Percentiles rank a stretch among this genome's conserved stretches.
phyloP scores from a whole-genome alignment of 2,888 invertebrate species.

The Augochlorella aurata region DNA sequence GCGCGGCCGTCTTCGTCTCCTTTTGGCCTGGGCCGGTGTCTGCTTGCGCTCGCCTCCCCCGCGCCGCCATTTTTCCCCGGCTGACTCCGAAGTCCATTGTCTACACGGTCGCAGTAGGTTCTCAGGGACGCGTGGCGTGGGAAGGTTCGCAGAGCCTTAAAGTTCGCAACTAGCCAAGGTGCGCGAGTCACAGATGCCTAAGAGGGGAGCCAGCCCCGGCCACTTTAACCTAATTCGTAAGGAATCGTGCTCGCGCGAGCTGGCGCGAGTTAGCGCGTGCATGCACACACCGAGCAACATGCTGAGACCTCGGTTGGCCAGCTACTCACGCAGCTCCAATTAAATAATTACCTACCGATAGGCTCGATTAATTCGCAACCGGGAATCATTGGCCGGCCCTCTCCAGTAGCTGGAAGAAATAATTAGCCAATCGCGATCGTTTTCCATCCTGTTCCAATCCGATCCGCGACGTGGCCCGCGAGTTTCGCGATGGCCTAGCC shows the following conservation, averaged over 20 bases:
- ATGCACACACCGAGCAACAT: neutral
- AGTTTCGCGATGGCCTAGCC: conserved; percentile 20
- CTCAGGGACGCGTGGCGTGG: conserved; percentile 78
- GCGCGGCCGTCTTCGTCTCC: conserved; percentile 37
- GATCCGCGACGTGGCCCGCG: neutral
- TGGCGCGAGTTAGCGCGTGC: neutral
- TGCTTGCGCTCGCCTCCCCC: conserved; percentile 25
- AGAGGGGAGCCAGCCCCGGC: conserved; percentile 40
- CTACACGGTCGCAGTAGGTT: conserved; percentile 75
- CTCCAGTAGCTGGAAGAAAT: conserved; percentile 29
- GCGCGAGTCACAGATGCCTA: conserved; percentile 46
- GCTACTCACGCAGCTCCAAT: conserved; percentile 60
- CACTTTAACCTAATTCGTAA: conserved; percentile 74
- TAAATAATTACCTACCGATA: conserved; percentile 71
- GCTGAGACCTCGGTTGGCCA: conserved; percentile 19
- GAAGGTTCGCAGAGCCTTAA: conserved; percentile 81
- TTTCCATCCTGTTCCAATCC: neutral
- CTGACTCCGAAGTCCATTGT: conserved; percentile 76
- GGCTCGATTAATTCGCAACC: conserved; percentile 72
- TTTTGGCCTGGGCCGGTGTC: conserved; percentile 46
- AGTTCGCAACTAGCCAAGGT: conserved; percentile 74
- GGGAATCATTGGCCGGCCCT: conserved; percentile 70
- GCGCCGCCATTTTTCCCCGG: conserved; percentile 24
- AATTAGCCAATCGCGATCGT: conserved; percentile 39
- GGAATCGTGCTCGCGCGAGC: conserved; percentile 31